Conservation (phyloP, 1,140 invertebrate species). For the Agrilus planipennis region DNA sequence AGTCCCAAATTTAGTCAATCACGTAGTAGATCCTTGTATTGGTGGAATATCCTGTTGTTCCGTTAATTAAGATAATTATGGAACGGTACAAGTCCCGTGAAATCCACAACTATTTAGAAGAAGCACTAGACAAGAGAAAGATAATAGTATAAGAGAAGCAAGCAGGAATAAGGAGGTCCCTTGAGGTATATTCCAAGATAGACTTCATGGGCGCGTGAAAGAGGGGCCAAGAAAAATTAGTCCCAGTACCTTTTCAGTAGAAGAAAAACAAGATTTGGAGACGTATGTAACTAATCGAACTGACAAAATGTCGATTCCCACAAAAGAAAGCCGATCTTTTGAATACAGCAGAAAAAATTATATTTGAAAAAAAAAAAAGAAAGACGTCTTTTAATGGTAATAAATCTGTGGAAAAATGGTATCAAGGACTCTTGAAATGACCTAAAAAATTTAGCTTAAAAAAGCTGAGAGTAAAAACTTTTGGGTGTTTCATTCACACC, state of each 20-base stretch:
- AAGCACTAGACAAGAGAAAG: neutral
- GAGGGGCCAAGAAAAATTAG: neutral
- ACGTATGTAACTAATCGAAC: conserved; percentile 8
- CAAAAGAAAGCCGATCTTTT: conserved; percentile 12
- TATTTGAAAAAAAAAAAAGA: conserved; percentile 5
- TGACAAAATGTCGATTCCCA: conserved; percentile 17
- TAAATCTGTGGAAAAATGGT: conserved; percentile 20
- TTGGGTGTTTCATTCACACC: no score
- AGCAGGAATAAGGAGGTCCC: neutral
- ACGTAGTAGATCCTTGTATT: no score
- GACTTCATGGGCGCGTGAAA: neutral
- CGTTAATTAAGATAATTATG: no score
- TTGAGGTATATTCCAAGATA: neutral
- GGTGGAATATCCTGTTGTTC: no score
- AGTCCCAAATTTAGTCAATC: no score
- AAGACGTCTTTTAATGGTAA: conserved; percentile 17
- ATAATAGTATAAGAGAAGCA: neutral
- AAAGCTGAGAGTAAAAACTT: no score
- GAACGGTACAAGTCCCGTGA: no score
- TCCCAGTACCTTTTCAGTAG: conserved; percentile 5
- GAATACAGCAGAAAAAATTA: conserved; percentile 9
- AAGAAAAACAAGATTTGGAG: conserved; percentile 8
- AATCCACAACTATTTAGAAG: neutral
- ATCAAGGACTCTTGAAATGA: conserved; percentile 19
- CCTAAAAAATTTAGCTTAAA: conserved; percentile 15